Base-by-base conservation (phyloP, 2,113 vertebrate genomes). In the Prietella phreatophila region DNA sequence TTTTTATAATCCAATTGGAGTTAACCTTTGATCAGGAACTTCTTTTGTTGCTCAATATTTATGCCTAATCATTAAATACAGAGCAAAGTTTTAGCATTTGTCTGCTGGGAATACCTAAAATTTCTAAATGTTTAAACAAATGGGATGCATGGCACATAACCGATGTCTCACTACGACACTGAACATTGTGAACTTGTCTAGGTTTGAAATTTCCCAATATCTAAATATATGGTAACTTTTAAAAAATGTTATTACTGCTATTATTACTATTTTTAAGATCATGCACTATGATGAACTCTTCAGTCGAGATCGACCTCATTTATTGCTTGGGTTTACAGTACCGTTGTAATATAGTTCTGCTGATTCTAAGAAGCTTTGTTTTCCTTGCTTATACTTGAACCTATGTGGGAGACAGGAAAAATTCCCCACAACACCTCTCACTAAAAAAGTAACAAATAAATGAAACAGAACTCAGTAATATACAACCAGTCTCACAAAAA, bases 1-100 rank as follows among this genome's bases (percentile, higher is more conserved):
- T 58, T 80, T 85, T 58, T 87, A 85, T 82, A 42, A 42, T 63
- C 60, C 9, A 58, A 6, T 50, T 67, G 20, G 9, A 27, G n/a
- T 79, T 88, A 69, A 73, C 73, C 87, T 88, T 85, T 88, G 82
- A 42, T 85, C 82, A 25, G 60, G 50, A 88, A 69, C 42, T 80
- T 83, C 19, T n/a, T 80, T 47, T 67, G 58, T 88, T 88, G 80
- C 82, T 84, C 87, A 88, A 87, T 78, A 63, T 83, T 71, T 53
- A 76, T 20, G 22, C 9, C 39, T 87, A 87, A 85, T 88, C 58
- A 80, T 69, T 88, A 88, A 88, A 84, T 73, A 84, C 7, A 78
- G 27, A 67, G 81, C 47, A 69, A 75, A 67, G 17, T 33, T 39
- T 11, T 36, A 39, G 22, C 61, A 42, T 56, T 39, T 11, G 30